These are phyloP conservation scores for Periphyllus acericola DNA, from an alignment of 2,888 invertebrate genomes.

Conservation along the genomic window DNA sequence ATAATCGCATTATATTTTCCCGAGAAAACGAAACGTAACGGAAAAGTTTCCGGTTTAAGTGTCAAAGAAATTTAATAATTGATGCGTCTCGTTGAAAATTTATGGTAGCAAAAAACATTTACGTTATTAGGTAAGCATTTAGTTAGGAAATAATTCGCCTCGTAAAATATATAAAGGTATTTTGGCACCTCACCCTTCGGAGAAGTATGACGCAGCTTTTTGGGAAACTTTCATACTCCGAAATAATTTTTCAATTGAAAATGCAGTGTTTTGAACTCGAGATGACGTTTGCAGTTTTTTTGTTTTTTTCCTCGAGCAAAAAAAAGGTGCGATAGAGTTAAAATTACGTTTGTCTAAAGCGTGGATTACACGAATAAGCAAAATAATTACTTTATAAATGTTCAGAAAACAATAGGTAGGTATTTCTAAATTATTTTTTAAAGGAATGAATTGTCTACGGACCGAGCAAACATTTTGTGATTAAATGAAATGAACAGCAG, in stretches of 20 bases:
- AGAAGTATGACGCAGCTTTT: not conserved
- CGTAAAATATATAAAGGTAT: not conserved
- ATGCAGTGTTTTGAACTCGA: not conserved
- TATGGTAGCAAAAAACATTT: not conserved
- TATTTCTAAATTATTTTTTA: too few relatives aligned
- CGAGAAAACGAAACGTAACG: not conserved
- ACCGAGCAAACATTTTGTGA: too few relatives aligned
- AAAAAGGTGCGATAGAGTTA: too few relatives aligned
- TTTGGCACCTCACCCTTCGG: not conserved
- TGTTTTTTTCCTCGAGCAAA: too few relatives aligned
- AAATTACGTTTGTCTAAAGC: too few relatives aligned
- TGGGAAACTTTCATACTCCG: not conserved
- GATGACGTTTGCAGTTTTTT: not conserved
- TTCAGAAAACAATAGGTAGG: too few relatives aligned
- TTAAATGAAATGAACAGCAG: too few relatives aligned
- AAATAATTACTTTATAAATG: too few relatives aligned
- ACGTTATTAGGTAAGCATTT: not conserved
- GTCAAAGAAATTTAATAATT: constrained; percentile 23
- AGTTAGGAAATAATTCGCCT: not conserved
- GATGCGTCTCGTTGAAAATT: not conserved
- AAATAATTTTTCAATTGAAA: not conserved
- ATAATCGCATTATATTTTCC: not conserved
- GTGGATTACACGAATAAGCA: too few relatives aligned
- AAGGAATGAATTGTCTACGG: too few relatives aligned
- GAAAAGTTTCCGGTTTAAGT: not conserved